phyloP scores from a whole-genome alignment of 1,140 invertebrate species.

The Formica exsecta region DNA sequence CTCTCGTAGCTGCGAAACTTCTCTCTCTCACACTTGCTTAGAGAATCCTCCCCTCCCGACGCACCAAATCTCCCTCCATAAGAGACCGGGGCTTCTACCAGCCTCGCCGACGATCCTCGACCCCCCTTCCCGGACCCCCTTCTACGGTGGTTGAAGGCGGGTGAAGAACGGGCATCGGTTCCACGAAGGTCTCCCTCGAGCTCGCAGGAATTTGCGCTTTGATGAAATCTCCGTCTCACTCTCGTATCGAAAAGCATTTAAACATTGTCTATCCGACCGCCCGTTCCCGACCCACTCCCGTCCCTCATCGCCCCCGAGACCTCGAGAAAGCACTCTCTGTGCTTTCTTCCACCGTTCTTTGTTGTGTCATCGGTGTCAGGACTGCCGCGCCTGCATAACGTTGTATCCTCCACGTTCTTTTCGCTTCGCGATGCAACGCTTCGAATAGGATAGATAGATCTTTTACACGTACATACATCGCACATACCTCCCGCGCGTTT shows the following conservation, averaged over 20 bases:
- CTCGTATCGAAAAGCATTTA: conserved; percentile 78
- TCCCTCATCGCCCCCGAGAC: not conserved
- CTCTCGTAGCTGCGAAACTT: conserved; percentile 15
- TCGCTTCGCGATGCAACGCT: not conserved
- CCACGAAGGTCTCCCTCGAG: conserved; percentile 36
- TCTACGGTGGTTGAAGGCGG: conserved; percentile 17
- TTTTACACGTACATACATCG: conserved; percentile 25
- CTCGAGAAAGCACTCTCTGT: not conserved
- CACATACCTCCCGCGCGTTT: conserved; percentile 10
- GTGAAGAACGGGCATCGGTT: conserved; percentile 57
- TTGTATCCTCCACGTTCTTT: conserved; percentile 2
- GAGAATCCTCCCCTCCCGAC: conserved; percentile 40
- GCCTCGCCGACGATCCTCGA: conserved; percentile 26
- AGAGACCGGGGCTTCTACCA: conserved; percentile 59
- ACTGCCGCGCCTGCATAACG: conserved; percentile 47
- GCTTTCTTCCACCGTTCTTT: conserved; percentile 66
- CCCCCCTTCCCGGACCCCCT: not conserved
- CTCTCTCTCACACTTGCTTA: conserved; percentile 19
- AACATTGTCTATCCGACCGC: conserved; percentile 65
- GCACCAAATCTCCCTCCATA: conserved; percentile 32
- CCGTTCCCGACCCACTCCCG: conserved; percentile 12
- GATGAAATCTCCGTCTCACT: conserved; percentile 76
- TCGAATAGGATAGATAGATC: not conserved
- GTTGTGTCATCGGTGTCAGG: conserved; percentile 57
- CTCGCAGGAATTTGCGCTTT: conserved; percentile 72